Conservation (phyloP, 2,797 vertebrate species). For the Spinus olivaceus region DNA sequence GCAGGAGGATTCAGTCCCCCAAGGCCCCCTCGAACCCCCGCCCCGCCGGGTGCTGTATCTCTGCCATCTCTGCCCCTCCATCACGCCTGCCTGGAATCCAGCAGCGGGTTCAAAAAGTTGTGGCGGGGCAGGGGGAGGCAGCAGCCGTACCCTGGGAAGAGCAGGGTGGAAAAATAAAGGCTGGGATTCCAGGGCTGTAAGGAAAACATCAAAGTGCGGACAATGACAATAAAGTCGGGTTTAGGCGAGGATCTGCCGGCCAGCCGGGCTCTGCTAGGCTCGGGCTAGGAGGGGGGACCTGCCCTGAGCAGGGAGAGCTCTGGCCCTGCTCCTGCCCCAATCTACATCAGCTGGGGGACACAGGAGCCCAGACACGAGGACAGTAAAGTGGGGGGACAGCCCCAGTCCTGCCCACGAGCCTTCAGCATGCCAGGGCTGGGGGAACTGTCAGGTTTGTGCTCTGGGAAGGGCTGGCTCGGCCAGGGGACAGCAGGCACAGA, state of each 20-base stretch:
- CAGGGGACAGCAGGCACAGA: not conserved
- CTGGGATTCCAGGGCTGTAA: not conserved
- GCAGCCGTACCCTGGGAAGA: not conserved
- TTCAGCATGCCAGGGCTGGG: not conserved
- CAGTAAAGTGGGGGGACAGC: not conserved
- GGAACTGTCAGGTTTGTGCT: not conserved
- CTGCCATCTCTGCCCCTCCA: not conserved
- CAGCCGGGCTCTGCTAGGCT: not conserved
- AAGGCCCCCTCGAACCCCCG: rapidly evolving
- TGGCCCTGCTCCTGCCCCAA: not conserved
- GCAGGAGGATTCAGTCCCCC: not conserved
- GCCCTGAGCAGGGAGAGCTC: not conserved
- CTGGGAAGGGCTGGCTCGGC: not conserved
- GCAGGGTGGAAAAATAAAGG: not conserved
- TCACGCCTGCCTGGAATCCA: not conserved
- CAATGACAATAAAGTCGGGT: not conserved
- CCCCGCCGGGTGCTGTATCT: not conserved
- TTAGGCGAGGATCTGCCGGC: not conserved
- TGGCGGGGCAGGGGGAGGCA: not conserved
- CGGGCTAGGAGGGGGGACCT: not conserved
- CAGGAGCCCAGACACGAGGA: not conserved
- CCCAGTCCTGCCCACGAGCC: not conserved
- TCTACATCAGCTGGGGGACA: not conserved
- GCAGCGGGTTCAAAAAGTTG: not conserved
- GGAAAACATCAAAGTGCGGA: slow-evolving; percentile 43